Percentiles rank a stretch among this genome's conserved stretches.
These are phyloP conservation scores for Drosophila acutilabella DNA, from an alignment of 2,888 invertebrate species.

Conservation along the genomic window DNA sequence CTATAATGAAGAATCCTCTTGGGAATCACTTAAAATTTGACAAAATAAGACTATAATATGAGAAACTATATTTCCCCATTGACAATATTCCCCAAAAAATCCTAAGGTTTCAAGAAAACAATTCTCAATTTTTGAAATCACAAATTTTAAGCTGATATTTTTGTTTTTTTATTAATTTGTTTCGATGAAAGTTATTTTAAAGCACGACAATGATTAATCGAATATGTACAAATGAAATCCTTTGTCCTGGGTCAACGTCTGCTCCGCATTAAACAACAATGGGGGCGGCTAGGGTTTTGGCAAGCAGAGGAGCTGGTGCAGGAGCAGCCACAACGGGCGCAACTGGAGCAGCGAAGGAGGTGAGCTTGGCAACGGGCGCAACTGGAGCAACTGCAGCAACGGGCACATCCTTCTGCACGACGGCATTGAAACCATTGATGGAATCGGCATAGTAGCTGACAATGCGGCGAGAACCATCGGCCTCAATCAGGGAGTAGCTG, in stretches of 20 bases:
- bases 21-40: neutral
- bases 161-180: constrained; percentile 57
- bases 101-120: constrained; percentile 1
- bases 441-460: constrained; percentile 84
- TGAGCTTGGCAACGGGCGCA: constrained; percentile 68
- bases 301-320: constrained; percentile 76
- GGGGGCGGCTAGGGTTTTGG: constrained; percentile 79
- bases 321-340: constrained; percentile 58
- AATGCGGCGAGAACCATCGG: constrained; percentile 83
- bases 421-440: constrained; percentile 83
- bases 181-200: constrained; percentile 82
- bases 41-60: no score
- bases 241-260: constrained; percentile 59
- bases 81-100: no score
- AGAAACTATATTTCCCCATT: no score
- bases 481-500: constrained; percentile 84
- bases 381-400: constrained; percentile 68
- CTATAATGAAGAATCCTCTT: neutral
- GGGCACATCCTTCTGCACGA: constrained; percentile 79
- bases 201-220: constrained; percentile 82
- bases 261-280: constrained; percentile 72
- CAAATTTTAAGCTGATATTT: constrained; percentile 32
- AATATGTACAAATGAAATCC: constrained; percentile 84
- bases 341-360: constrained; percentile 57
- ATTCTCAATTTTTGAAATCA: constrained; percentile 28